These are phyloP conservation scores for Folsomia candida DNA, from an alignment of 2,888 invertebrate genomes.

Conservation along the genomic window DNA sequence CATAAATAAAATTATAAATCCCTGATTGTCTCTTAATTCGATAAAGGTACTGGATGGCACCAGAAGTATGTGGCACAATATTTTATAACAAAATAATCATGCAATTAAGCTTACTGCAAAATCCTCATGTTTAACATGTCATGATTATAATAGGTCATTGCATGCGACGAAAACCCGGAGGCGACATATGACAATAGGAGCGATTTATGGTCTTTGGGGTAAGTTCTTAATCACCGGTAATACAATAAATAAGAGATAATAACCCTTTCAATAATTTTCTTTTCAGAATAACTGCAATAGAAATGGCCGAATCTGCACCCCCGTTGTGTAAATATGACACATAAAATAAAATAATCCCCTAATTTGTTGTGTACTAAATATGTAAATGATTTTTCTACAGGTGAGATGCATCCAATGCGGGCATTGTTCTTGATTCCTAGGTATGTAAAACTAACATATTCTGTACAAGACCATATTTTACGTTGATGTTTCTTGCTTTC, in stretches of 20 bases:
- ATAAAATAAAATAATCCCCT: neutral
- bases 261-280: too few species aligned
- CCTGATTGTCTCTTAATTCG: too few species aligned
- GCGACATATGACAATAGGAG: constrained; percentile 98
- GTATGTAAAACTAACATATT: too few species aligned
- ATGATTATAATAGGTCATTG: constrained; percentile 85
- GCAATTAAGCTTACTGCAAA: too few species aligned
- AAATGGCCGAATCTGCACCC: constrained; percentile 99
- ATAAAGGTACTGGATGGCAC: constrained; percentile 99
- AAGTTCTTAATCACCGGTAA: too few species aligned
- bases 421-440: constrained; percentile 96
- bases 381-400: too few species aligned
- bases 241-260: too few species aligned
- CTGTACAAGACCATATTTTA: too few species aligned
- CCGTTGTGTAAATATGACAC: constrained; percentile 79
- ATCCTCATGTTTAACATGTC: too few species aligned
- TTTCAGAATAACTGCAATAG: constrained; percentile 96
- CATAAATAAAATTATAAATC: too few species aligned
- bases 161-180: constrained; percentile 99
- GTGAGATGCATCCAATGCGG: constrained; percentile 80
- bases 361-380: neutral
- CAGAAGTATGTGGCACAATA: constrained; percentile 68
- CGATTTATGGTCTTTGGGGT: constrained; percentile 84
- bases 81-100: neutral
- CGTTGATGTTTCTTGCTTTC: too few species aligned